Base-by-base conservation (phyloP, 2,113 vertebrate species). In the Lagopus muta region DNA sequence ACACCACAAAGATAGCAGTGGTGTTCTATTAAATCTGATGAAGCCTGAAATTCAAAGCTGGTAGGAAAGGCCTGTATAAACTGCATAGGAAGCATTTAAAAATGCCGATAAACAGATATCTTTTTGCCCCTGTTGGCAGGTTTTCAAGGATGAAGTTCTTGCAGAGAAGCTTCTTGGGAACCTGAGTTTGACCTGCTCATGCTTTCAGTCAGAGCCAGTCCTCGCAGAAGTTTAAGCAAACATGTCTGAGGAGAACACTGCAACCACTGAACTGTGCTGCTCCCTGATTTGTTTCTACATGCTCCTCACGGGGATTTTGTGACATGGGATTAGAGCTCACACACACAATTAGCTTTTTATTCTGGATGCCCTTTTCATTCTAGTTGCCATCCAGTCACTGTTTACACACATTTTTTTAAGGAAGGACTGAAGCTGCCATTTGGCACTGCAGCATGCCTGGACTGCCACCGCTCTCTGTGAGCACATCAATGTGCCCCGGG, bases 31-130 rank as follows among this genome's bases (percentile, higher is more conserved):
- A 74, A 92, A 81, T 43, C 82, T 74, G 42, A 83, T 71, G 89
- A 88, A 89, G 79, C 72, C 54, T 95, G 94, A 95, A 94, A 91
- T 86, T 83, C 79, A 80, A 90, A 92, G 75, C 72, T 78, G 34
- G 20, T 57, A 12, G 20, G 60, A 62, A 79, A 83, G 50, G 42
- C 42, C 80, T 19, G 34, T 70, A 10, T 25, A 81, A 96, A 93
- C 60, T 89, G 65, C 85, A 71, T 2, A 52, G 55, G 22, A 92
- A 88, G 76, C 69, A 45, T 71, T 94, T 91, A 5, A 83, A 89
- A 89, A 48, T 61, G 65, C 86, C 81, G 89, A 62, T 78, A 64
- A 91, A 34, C 43, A 67, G 54, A n/a, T 62, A 57, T 57, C 19
- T 43, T 73, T 77, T 47, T 0, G 6, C 58, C 28, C 17, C 43